Base-by-base conservation (phyloP, 30 jellyfish, hydroid and myxozoan species). In the Hydra vulgaris region DNA sequence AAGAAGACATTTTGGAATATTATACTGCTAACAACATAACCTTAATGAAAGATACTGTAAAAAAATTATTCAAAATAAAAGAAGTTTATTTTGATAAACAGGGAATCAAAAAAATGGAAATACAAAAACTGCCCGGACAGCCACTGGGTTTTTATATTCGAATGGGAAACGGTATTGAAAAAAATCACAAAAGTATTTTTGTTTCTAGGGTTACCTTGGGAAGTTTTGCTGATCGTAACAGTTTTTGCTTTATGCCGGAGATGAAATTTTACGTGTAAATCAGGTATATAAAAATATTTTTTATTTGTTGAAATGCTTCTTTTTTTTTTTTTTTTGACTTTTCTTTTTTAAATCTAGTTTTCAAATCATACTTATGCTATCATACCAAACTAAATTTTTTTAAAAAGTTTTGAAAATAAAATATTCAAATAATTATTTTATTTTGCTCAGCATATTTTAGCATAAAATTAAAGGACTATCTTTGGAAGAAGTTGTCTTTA, bases 151-250 rank as follows among this genome's bases (percentile, higher is more conserved):
- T 92, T 73, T 92, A 84, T 67, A 86, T 92, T 66, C 96, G 96
- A 26, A 76, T 80, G 67, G 98, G 98, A 22, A 84, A 87, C 53
- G 98, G 96, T 7, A 74, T 81, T 61, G 95, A 92, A 54, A 89
- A 96, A 19, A 26, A 5, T 18, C 83, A 78, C 53, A 86, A 87
- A 80, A 96, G 98, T 27, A 82, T 92, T 3, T 92, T 92, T 76
- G 84, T 92, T 27, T 92, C 98, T 0, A 81, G 98, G 7, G 98
- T 90, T 17, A 86, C 95, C 5, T 84, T 92, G 4, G 98, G 96
- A 53, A 92, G 96, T 74, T 74, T 85, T 27, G 85, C 78, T 70
- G 95, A 87, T 67, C 92, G 55, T 25, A 88, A 79, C 84, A 88
- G 87, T 26, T 69, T n/a, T n/a, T 86, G 73, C 76, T 92, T 83